phyloP scores from a whole-genome alignment of 1,140 invertebrate genomes.

The Cotesia chilonis region DNA sequence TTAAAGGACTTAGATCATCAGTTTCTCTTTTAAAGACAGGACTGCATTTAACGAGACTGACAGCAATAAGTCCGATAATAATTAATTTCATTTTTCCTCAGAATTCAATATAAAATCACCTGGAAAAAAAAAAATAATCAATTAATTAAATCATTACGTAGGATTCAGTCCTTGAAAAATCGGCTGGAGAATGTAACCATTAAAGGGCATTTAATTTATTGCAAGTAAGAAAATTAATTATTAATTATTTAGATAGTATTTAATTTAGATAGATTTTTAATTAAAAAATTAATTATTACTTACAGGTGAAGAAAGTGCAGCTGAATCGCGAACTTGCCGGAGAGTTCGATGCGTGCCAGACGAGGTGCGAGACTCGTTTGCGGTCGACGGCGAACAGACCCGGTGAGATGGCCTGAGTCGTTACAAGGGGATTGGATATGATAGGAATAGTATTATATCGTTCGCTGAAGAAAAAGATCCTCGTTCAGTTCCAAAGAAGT shows the following conservation, averaged over 20 bases:
- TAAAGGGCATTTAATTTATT: neutral
- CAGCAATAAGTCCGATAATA: slow-evolving; percentile 46
- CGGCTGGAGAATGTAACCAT: neutral
- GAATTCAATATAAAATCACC: slow-evolving; percentile 17
- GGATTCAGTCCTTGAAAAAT: too few relatives aligned
- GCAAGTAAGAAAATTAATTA: neutral
- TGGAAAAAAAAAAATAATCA: slow-evolving; percentile 7
- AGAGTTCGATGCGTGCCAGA: slow-evolving; percentile 56
- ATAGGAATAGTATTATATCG: neutral
- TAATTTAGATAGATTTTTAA: neutral
- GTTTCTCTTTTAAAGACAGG: slow-evolving; percentile 56
- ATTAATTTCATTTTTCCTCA: slow-evolving; percentile 54
- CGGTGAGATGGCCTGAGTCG: slow-evolving; percentile 52
- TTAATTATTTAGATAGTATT: neutral
- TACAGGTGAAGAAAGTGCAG: slow-evolving; percentile 4
- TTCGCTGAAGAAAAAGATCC: slow-evolving; percentile 33
- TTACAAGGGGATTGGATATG: neutral
- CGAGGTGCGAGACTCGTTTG: slow-evolving; percentile 65
- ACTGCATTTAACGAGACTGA: slow-evolving; percentile 45
- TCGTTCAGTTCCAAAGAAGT: too few relatives aligned
- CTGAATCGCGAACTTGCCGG: neutral
- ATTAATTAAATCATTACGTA: neutral
- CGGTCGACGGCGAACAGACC: slow-evolving; percentile 61
- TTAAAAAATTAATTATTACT: neutral
- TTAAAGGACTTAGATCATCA: slow-evolving; percentile 56